Percentiles rank a stretch among this genome's conserved stretches.
Conservation (phyloP, 2,113 vertebrate species). For the Oenanthe oenanthe region DNA sequence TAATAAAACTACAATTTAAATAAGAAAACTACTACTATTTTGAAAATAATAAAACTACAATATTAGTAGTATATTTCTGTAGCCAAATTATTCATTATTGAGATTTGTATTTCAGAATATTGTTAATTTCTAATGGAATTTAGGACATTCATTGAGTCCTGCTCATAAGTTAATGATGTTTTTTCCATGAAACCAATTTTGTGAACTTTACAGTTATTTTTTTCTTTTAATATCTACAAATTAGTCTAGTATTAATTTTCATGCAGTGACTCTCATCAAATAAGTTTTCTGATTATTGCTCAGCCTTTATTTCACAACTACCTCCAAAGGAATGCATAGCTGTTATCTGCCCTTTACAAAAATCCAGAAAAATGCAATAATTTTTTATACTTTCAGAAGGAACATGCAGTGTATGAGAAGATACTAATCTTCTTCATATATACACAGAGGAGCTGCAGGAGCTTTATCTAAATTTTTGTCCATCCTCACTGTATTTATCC, state of each 20-base stretch:
- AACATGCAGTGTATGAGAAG: rapidly evolving
- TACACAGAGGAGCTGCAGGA: not conserved
- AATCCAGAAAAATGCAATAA: not conserved
- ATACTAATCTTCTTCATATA: not conserved
- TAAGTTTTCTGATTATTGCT: not conserved
- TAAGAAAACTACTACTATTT: too few species aligned
- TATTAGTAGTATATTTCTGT: not conserved
- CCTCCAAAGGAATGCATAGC: not conserved
- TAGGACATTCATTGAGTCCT: not conserved
- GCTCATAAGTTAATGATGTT: not conserved
- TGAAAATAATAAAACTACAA: too few species aligned
- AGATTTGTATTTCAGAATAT: not conserved
- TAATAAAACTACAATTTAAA: too few species aligned
- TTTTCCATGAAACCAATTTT: not conserved
- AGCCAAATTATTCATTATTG: not conserved
- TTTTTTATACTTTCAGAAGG: not conserved
- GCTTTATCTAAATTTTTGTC: not conserved
- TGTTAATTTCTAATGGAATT: not conserved
- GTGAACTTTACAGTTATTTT: not conserved
- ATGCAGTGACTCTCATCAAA: not conserved
- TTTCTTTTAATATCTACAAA: not conserved
- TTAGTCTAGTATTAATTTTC: not conserved
- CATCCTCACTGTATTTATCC: rapidly evolving
- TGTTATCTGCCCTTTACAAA: not conserved
- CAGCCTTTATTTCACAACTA: not conserved